These are phyloP conservation scores for Theretra japonica DNA, from an alignment of 2,888 invertebrate species.

Conservation along the genomic window DNA sequence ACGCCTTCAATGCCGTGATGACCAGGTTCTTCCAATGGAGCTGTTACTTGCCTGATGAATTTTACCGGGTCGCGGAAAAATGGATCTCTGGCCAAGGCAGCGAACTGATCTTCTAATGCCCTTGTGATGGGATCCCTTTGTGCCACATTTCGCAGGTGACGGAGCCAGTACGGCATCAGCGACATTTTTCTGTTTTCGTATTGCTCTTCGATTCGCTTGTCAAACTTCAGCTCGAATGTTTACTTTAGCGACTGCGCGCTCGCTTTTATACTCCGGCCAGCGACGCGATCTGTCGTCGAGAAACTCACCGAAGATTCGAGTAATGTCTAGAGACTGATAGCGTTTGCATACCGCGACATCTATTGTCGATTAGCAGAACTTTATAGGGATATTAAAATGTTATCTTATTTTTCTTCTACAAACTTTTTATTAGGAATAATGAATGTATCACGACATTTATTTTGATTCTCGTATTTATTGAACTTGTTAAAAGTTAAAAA, in stretches of 20 bases:
- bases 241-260: conserved; percentile 38
- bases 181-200: conserved; percentile 64
- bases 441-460: background rate
- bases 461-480: background rate
- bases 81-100: conserved; percentile 66
- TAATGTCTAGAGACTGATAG: background rate
- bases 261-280: conserved; percentile 60
- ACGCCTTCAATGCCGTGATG: conserved; percentile 76
- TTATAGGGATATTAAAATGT: too few species aligned
- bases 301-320: conserved; percentile 62
- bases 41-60: conserved; percentile 59
- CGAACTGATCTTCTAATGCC: conserved; percentile 69
- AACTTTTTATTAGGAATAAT: too few species aligned
- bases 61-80: conserved; percentile 75
- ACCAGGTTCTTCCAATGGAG: conserved; percentile 52
- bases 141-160: conserved; percentile 71
- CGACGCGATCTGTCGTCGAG: conserved; percentile 65
- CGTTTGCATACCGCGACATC: conserved; percentile 51
- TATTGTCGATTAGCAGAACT: conserved; percentile 44
- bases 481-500: too few species aligned
- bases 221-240: conserved; percentile 42
- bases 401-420: too few species aligned
- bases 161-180: conserved; percentile 74
- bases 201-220: conserved; percentile 33
- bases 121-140: conserved; percentile 66